phyloP scores from a whole-genome alignment of 2,888 invertebrate species.

The Andrena trimmerana region DNA sequence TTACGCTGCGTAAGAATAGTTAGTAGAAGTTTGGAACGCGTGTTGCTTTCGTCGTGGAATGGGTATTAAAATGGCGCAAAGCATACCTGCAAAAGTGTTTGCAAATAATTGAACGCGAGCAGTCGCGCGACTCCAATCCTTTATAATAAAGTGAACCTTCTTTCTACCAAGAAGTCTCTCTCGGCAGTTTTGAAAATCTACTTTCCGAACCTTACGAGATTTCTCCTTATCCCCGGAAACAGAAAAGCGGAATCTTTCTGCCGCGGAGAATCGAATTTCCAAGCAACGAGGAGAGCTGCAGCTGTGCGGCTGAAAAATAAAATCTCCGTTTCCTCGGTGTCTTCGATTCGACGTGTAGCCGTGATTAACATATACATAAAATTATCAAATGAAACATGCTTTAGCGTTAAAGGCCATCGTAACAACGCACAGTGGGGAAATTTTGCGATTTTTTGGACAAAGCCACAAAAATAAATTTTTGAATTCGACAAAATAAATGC shows the following conservation, averaged over 20 bases:
- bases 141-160: not conserved
- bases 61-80: too few relatives aligned
- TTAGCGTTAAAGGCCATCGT: too few relatives aligned
- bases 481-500: too few relatives aligned
- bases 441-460: too few relatives aligned
- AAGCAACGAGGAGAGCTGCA: not conserved
- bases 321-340: constrained; percentile 1
- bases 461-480: too few relatives aligned
- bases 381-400: constrained; percentile 30
- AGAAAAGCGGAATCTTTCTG: constrained; percentile 13
- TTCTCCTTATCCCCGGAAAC: constrained; percentile 3
- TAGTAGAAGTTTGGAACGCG: too few relatives aligned
- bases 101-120: not conserved
- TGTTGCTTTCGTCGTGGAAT: too few relatives aligned
- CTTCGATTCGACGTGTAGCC: constrained; percentile 7
- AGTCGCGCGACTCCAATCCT: not conserved
- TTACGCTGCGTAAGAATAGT: too few relatives aligned
- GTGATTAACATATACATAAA: not conserved
- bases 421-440: too few relatives aligned
- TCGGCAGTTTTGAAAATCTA: constrained; percentile 33
- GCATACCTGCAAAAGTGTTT: too few relatives aligned
- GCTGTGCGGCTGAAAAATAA: constrained; percentile 18
- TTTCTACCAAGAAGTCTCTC: not conserved
- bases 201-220: constrained; percentile 27
- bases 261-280: constrained; percentile 22